Evolutionary conservation across 2,113 vertebrate species (phyloP).

Genomic region (Bubo bubo): DNA sequence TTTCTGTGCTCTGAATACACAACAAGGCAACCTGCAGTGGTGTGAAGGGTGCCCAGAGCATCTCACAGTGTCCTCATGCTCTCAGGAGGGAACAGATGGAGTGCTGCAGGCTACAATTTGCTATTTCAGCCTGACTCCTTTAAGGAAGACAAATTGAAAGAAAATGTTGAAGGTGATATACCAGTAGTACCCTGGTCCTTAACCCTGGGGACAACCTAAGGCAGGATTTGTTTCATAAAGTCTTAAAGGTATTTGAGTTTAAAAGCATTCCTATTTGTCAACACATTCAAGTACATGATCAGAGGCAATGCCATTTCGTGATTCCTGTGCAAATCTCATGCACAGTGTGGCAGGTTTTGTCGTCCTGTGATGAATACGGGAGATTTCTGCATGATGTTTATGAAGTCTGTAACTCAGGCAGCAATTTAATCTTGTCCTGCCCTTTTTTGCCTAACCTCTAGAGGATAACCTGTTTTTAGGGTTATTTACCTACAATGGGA

Average conservation of each 20-base stretch:
- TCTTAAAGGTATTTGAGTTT: not conserved
- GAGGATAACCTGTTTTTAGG: not conserved
- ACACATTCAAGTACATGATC: not conserved
- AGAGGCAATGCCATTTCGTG: not conserved
- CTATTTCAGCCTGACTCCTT: not conserved
- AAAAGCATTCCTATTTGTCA: not conserved
- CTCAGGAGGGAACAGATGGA: constrained; percentile 14
- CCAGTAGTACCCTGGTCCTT: not conserved
- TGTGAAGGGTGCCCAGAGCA: not conserved
- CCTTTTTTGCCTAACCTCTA: not conserved
- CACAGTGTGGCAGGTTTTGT: not conserved
- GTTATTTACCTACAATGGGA: not conserved
- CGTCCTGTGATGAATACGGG: not conserved
- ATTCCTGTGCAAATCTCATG: not conserved
- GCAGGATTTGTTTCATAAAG: not conserved
- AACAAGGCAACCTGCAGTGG: not conserved
- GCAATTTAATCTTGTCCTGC: not conserved
- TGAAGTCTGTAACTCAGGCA: not conserved
- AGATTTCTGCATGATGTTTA: not conserved
- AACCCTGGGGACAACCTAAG: not conserved
- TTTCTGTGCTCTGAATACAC: not conserved
- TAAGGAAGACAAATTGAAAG: not conserved
- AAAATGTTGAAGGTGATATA: constrained; percentile 1
- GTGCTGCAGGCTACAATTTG: constrained; percentile 14
- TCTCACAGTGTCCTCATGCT: not conserved